Base-by-base conservation (phyloP, 2,797 vertebrate genomes). In the Aldrovandia affinis region DNA sequence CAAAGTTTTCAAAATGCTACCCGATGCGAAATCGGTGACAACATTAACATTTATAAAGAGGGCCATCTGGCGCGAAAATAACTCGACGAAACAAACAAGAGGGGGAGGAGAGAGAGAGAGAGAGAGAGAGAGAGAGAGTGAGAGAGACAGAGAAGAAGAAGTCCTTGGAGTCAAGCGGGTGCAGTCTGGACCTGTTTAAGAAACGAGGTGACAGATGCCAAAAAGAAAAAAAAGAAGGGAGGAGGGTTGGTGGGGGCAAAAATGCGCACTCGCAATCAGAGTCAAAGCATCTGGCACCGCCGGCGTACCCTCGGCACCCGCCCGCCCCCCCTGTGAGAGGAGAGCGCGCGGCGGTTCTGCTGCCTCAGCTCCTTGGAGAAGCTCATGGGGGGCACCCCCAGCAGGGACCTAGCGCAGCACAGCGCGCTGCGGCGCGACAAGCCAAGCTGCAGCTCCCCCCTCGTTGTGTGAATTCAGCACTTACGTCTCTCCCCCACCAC, bases 391-490 rank as follows among this genome's bases (percentile, higher is more conserved):
- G 25, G 36, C 92, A 91, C 92, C 90, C 86, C 85, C 89, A 90
- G 90, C 91, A 89, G 88, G 88, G 91, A 93, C 91, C 91, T 88
- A 75, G 86, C 90, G 92, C 87, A 91, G 75, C 39, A 6, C 12
- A 9, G 22, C 25, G 42, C 39, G 8, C 15, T 28, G 9, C 39
- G 7, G 15, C 20, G 79, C 47, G 15, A 86, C 90, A 86, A 73
- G 89, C 89, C 82, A 89, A 90, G 89, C 91, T 87, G 78, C 44
- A 6, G 4, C 47, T 30, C 78, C 77, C 20, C n/a, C 7, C 22
- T 55, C 22, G 28, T 15, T 39, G 88, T 93, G 93, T 93, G 91
- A 92, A 93, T 90, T 95, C 94, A 95, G 94, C 94, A 94, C 86
- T 94, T 93, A 89, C 90, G 86, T 86, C 15, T 90, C 91, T 80